phyloP scores from a whole-genome alignment of 2,113 vertebrate genomes.

The Mobula hypostoma region DNA sequence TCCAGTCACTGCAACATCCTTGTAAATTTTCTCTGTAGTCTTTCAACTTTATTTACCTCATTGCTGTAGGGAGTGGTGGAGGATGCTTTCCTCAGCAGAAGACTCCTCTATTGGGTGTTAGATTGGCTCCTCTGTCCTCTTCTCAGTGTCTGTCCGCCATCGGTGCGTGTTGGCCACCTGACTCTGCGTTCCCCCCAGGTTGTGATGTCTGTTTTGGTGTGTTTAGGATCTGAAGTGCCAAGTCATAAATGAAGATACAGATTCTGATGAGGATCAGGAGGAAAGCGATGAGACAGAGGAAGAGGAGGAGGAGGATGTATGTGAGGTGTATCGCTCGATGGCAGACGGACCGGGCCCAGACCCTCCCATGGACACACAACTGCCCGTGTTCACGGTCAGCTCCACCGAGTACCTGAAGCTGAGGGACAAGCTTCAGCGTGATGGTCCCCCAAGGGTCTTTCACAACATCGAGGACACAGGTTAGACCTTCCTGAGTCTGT shows the following conservation, averaged over 20 bases:
- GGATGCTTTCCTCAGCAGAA: too few relatives aligned
- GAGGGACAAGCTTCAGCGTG: conserved; percentile 33
- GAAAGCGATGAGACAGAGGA: conserved; percentile 30
- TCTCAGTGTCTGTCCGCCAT: too few relatives aligned
- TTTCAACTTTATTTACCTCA: too few relatives aligned
- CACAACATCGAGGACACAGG: conserved; percentile 40
- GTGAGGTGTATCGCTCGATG: too few relatives aligned
- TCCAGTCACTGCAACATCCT: too few relatives aligned
- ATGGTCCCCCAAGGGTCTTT: conserved; percentile 40
- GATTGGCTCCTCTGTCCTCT: too few relatives aligned
- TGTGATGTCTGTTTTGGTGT: too few relatives aligned
- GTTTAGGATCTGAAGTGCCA: conserved; percentile 17
- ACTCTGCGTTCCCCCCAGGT: too few relatives aligned
- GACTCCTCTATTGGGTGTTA: too few relatives aligned
- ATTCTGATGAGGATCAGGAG: conserved; percentile 30
- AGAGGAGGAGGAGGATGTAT: neutral
- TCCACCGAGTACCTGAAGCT: conserved; percentile 43
- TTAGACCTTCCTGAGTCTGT: neutral
- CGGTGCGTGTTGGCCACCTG: too few relatives aligned
- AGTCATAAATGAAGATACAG: neutral
- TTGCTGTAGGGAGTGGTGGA: too few relatives aligned
- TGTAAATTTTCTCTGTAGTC: too few relatives aligned
- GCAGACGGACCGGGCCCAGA: neutral
- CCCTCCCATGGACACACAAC: neutral
- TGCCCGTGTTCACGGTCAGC: conserved; percentile 43